Percentiles rank a stretch among this genome's conserved stretches.
phyloP scores from a whole-genome alignment of 2,113 vertebrate species.

The Gracilinanus agilis region DNA sequence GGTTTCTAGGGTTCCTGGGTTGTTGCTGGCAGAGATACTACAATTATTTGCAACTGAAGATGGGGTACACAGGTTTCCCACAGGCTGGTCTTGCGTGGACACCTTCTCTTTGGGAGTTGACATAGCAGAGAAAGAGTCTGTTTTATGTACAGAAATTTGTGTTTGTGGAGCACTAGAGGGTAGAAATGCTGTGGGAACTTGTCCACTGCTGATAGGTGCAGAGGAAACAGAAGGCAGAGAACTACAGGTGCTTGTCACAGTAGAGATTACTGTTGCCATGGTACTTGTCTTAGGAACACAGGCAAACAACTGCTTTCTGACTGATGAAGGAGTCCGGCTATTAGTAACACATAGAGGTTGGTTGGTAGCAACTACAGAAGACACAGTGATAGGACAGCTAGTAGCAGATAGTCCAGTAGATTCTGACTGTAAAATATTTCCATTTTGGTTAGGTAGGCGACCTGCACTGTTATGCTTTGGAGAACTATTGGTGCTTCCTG shows the following conservation, averaged over 20 bases:
- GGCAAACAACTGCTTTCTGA: conserved; percentile 95
- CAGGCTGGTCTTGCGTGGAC: conserved; percentile 82
- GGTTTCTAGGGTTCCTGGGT: conserved; percentile 82
- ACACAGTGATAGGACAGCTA: conserved; percentile 84
- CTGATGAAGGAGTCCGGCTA: conserved; percentile 92
- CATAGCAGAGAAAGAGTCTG: conserved; percentile 86
- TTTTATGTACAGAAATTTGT: conserved; percentile 88
- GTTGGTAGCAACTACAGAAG: conserved; percentile 86
- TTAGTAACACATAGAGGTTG: conserved; percentile 84
- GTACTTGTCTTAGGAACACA: conserved; percentile 90
- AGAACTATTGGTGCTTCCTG: conserved; percentile 95
- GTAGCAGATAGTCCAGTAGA: conserved; percentile 82
- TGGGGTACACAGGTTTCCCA: conserved; percentile 69
- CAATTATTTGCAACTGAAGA: conserved; percentile 79
- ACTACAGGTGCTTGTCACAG: conserved; percentile 86
- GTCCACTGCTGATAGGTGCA: conserved; percentile 80
- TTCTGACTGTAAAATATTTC: conserved; percentile 83
- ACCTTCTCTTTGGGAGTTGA: conserved; percentile 90
- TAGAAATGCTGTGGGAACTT: conserved; percentile 87
- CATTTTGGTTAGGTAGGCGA: conserved; percentile 85
- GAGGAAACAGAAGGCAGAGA: conserved; percentile 84
- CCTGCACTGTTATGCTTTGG: conserved; percentile 94
- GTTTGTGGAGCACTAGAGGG: conserved; percentile 83
- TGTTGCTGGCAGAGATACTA: conserved; percentile 83
- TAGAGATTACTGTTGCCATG: conserved; percentile 84